A percentile compares a stretch with the other conserved stretches of the same genome.
Conservation (phyloP, 2,113 vertebrate species). For the Bothrops jararaca region DNA sequence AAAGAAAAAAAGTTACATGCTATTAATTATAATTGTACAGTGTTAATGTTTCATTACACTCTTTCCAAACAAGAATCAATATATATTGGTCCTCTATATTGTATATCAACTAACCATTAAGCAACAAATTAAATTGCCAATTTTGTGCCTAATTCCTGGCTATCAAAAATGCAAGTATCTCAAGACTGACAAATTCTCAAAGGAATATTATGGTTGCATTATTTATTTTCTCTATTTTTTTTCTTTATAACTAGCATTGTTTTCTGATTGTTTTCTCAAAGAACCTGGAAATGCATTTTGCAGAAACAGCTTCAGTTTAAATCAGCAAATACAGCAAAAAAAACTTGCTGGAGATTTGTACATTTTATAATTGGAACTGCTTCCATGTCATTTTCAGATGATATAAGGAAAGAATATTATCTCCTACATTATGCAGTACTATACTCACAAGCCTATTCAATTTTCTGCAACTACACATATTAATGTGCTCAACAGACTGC, state of each 20-base stretch:
- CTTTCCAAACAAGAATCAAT: slow-evolving; percentile 54
- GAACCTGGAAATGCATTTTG: background rate
- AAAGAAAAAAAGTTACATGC: slow-evolving; percentile 87
- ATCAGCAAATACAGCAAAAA: background rate
- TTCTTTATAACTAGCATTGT: background rate
- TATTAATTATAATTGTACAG: slow-evolving; percentile 85
- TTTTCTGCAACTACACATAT: background rate
- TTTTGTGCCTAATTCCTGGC: slow-evolving; percentile 14
- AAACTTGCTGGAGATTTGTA: background rate
- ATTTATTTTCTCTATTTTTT: background rate
- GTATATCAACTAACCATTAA: slow-evolving; percentile 50
- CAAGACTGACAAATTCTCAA: background rate
- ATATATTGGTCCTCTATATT: slow-evolving; percentile 32
- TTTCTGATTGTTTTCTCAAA: background rate
- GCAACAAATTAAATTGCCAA: slow-evolving; percentile 47
- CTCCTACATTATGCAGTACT: background rate
- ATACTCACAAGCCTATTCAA: background rate
- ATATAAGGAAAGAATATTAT: background rate
- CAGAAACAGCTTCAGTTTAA: background rate
- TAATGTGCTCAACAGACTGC: background rate
- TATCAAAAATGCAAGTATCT: background rate
- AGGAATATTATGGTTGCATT: background rate
- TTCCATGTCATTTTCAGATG: background rate
- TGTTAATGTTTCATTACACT: slow-evolving; percentile 72
- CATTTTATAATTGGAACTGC: fast-evolving